Conservation (phyloP, 2,113 vertebrate species). For the Ptychochromis oligacanthus region DNA sequence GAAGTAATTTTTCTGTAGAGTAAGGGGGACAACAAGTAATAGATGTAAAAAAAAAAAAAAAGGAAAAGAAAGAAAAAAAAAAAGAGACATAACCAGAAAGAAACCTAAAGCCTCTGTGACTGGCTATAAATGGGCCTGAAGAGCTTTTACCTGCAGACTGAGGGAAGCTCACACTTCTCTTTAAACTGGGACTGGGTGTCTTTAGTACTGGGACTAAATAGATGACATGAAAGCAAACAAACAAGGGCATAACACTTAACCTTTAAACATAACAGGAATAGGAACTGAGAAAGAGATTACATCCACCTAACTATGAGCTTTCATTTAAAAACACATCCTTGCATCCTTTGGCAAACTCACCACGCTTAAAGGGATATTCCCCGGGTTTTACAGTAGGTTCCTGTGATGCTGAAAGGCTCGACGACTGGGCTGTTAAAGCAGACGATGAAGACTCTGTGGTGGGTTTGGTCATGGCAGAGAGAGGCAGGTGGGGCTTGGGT, state of each 20-base stretch:
- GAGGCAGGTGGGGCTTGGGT: constrained; percentile 35
- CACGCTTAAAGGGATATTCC: constrained; percentile 79
- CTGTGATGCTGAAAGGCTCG: constrained; percentile 58
- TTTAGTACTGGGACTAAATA: constrained; percentile 68
- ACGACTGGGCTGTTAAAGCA: constrained; percentile 7
- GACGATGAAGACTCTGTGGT: constrained; percentile 49
- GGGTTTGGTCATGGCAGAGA: constrained; percentile 33
- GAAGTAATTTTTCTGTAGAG: constrained; percentile 80
- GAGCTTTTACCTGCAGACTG: constrained; percentile 71
- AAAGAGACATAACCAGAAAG: neutral
- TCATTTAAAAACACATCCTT: neutral
- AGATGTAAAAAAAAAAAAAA: no score
- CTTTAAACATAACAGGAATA: neutral
- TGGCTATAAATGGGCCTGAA: neutral
- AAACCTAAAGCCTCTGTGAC: neutral
- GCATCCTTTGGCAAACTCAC: constrained; percentile 9
- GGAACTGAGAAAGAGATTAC: neutral
- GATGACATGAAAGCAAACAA: neutral
- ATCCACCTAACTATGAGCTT: no score
- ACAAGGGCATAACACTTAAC: neutral
- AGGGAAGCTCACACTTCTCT: constrained; percentile 77
- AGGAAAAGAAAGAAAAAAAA: no score
- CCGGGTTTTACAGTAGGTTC: constrained; percentile 61
- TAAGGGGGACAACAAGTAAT: neutral
- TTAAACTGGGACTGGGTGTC: constrained; percentile 67